Percentiles rank a stretch among this genome's conserved stretches.
These are phyloP conservation scores for Knipowitschia caucasica DNA, from an alignment of 2,797 vertebrate genomes.

Conservation along the genomic window DNA sequence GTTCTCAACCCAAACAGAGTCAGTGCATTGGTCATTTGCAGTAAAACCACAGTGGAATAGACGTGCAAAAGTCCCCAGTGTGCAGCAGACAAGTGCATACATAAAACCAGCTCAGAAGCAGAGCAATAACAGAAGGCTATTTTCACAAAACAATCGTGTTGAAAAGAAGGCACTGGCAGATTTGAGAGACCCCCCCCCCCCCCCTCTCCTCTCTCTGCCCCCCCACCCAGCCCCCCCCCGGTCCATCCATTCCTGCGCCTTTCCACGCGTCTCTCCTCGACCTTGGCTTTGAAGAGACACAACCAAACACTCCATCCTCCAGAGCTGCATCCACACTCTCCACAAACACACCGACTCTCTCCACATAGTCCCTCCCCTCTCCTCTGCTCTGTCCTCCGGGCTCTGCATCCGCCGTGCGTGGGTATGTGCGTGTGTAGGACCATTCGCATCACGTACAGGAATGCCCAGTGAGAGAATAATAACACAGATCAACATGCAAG, in stretches of 20 bases:
- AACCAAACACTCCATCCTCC: slow-evolving; percentile 39
- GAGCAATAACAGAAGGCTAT: too few species aligned
- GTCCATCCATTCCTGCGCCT: slow-evolving; percentile 14
- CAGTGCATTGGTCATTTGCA: too few species aligned
- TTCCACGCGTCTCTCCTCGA: slow-evolving; percentile 28
- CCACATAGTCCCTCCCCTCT: not conserved
- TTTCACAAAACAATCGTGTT: too few species aligned
- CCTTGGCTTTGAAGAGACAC: slow-evolving; percentile 46
- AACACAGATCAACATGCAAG: slow-evolving; percentile 45
- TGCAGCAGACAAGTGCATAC: too few species aligned
- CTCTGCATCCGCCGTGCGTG: slow-evolving; percentile 48
- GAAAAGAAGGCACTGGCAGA: too few species aligned
- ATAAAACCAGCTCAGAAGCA: too few species aligned
- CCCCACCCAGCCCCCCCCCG: slow-evolving; percentile 12
- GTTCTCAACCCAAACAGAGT: too few species aligned
- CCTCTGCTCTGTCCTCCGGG: slow-evolving; percentile 6
- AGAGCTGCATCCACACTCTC: slow-evolving; percentile 11
- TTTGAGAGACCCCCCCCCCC: too few species aligned
- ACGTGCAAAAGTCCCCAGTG: too few species aligned
- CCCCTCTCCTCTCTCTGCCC: not conserved
- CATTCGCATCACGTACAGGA: slow-evolving; percentile 70
- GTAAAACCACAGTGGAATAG: too few species aligned
- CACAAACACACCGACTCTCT: not conserved
- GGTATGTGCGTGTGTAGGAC: slow-evolving; percentile 27
- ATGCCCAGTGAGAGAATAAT: slow-evolving; percentile 22